phyloP scores from a whole-genome alignment of 2,888 invertebrate species.

The Augiades crinisus region DNA sequence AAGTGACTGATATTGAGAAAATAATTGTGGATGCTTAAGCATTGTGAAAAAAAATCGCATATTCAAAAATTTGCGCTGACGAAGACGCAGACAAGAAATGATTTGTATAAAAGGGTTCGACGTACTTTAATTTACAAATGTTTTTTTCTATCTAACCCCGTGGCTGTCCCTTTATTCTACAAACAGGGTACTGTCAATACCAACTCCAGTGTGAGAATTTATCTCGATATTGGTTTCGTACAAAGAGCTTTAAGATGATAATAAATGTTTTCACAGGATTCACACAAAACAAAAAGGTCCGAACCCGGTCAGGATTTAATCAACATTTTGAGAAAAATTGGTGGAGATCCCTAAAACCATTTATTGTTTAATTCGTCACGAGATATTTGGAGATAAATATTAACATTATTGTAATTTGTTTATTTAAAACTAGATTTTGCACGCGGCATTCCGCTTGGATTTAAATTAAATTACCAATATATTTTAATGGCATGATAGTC shows the following conservation, averaged over 20 bases:
- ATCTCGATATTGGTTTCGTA: slow-evolving; percentile 8
- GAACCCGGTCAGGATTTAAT: slow-evolving; percentile 12
- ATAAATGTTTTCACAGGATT: slow-evolving; percentile 22
- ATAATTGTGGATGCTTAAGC: no score
- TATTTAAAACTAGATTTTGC: no score
- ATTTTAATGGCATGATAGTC: no score
- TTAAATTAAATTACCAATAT: no score
- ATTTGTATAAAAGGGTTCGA: neutral
- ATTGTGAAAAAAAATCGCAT: no score
- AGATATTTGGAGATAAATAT: neutral
- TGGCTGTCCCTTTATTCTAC: neutral
- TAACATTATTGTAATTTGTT: no score
- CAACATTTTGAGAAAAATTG: slow-evolving; percentile 20
- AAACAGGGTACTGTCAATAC: slow-evolving; percentile 7
- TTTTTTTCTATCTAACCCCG: neutral
- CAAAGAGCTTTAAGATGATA: slow-evolving; percentile 22
- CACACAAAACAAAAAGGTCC: slow-evolving; percentile 20
- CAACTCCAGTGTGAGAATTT: slow-evolving; percentile 8
- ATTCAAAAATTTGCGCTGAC: no score
- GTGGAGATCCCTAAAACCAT: neutral
- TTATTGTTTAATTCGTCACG: slow-evolving; percentile 11
- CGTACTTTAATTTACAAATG: neutral
- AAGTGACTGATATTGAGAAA: no score
- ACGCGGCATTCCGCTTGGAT: no score
- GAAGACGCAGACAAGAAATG: no score